Evolutionary conservation across 2,888 invertebrate species (phyloP).

Genomic region (Argyresthia goedartella): DNA sequence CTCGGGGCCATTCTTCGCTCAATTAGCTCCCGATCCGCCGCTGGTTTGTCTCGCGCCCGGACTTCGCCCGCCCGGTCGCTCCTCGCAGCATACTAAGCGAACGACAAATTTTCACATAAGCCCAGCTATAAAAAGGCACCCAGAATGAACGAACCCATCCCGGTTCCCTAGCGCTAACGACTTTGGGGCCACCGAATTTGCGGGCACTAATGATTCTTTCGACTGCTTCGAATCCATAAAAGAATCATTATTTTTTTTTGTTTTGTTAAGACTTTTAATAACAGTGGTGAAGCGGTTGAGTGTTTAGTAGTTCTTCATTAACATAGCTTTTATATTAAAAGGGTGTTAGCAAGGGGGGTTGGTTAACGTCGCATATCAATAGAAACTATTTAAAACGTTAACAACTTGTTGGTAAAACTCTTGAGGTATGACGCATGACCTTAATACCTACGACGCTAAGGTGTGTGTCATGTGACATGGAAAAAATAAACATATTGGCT

Average conservation of each 20-base stretch:
- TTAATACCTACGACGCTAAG: no score
- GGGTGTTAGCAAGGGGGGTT: conserved; percentile 21
- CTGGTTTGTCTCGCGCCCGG: conserved; percentile 8
- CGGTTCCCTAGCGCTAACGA: background rate
- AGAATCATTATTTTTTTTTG: no score
- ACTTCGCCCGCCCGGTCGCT: conserved; percentile 25
- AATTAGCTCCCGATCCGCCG: conserved; percentile 54
- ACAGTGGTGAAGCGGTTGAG: no score
- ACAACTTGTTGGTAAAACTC: conserved; percentile 8
- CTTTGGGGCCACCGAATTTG: no score
- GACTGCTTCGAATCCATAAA: no score
- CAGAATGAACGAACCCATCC: conserved; percentile 23
- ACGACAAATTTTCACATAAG: conserved; percentile 55
- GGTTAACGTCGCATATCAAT: conserved; percentile 8
- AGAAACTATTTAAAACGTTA: background rate
- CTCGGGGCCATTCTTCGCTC: conserved; percentile 52
- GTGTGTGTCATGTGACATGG: no score
- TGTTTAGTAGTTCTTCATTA: conserved; percentile 21
- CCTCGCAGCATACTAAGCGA: conserved; percentile 39
- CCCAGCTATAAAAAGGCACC: conserved; percentile 39
- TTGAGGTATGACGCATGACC: conserved; percentile 11
- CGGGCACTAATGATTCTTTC: no score
- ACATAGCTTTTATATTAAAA: conserved; percentile 37
- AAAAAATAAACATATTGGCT: no score
- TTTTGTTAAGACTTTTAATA: no score